Evolutionary conservation across 2,113 vertebrate species (phyloP), one percentile per base, ranked within the genome.

Genomic region (Meleagris gallopavo): DNA sequence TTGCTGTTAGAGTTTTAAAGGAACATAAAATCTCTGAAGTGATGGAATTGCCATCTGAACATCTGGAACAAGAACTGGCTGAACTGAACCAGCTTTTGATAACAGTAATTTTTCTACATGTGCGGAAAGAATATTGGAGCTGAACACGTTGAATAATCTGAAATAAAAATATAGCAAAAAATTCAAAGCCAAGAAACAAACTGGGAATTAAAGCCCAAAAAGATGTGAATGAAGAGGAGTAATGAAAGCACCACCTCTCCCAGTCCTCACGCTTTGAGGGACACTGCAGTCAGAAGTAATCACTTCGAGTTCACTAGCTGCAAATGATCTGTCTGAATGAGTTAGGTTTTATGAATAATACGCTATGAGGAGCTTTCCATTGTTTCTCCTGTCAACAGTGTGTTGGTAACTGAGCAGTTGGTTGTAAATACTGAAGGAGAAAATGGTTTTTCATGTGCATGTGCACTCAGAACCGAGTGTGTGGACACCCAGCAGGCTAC

Each of bases 41-140:
- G 46, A 89, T 89, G 84, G 81, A 87, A 86, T 92, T 90, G 75
- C 66, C 74, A 78, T 81, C 72, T 77, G 83, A 83, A 76, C 94
- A 94, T 92, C 81, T 94, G 93, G 91, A 92, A 79, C 57, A 81
- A 58, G 87, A 89, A 78, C 46, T 89, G 84, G 74, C 54, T 91
- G 81, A 94, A 89, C 46, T 55, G 52, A 90, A 69, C 6, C 29
- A 87, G 70, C 52, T 90, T 90, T 94, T 94, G 91, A 96, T 91
- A 89, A 87, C 90, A 84, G 87, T 24, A 22, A 64, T 87, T 91
- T 94, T 90, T 75, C 70, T 82, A 24, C 66, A 84, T 13, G 84
- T 91, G 91, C 73, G 67, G 93, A 92, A 84, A 95, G 89, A 78
- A 89, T 78, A 92, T 74, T 86, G 89, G 72, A 93, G 55, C 60